Evolutionary conservation across 2,113 vertebrate species (phyloP).

Genomic region (Silurus asotus): DNA sequence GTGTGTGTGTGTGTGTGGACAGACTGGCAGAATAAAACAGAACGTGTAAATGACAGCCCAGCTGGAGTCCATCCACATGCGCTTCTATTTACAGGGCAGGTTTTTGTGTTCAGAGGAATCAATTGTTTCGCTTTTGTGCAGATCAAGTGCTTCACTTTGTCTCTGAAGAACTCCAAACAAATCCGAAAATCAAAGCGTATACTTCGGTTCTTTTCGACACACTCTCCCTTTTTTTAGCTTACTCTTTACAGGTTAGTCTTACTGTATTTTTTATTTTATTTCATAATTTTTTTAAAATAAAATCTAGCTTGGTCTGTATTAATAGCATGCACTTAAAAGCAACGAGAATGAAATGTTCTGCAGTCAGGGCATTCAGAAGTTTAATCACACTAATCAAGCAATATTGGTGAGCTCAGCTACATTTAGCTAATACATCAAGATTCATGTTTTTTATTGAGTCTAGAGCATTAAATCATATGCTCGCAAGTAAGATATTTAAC

Average conservation of each 20-base stretch:
- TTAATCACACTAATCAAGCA: background rate
- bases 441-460: background rate
- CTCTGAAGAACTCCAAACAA: background rate
- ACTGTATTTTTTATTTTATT: background rate
- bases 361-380: background rate
- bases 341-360: background rate
- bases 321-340: background rate
- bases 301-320: background rate
- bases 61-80: slow-evolving; percentile 32
- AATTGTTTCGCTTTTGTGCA: slow-evolving; percentile 3
- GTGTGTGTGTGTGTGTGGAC: slow-evolving; percentile 10
- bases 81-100: slow-evolving; percentile 25
- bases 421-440: background rate
- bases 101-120: slow-evolving; percentile 22
- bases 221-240: background rate
- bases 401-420: too few relatives aligned
- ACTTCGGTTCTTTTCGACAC: background rate
- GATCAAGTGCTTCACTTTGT: slow-evolving; percentile 2
- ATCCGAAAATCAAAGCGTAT: background rate
- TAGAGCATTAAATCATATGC: background rate
- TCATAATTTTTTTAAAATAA: too few relatives aligned
- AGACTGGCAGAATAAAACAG: slow-evolving; percentile 38
- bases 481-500: background rate
- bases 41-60: slow-evolving; percentile 44
- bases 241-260: background rate